Percentiles rank a stretch among this genome's conserved stretches.
phyloP scores from a whole-genome alignment of 2,888 invertebrate genomes.

The Apamea crenata region DNA sequence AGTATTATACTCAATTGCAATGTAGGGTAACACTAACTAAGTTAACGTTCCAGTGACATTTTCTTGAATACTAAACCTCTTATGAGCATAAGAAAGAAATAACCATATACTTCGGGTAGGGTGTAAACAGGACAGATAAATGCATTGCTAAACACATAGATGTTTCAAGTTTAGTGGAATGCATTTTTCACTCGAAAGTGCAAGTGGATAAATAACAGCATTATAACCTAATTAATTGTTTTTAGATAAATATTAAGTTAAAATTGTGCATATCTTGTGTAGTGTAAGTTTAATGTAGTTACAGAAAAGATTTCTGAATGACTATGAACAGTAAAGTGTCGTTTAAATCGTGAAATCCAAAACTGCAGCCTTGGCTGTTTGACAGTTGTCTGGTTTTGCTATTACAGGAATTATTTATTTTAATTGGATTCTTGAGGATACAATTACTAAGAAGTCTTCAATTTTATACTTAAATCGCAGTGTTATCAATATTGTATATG shows the following conservation, averaged over 20 bases:
- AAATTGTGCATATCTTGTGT: conserved; percentile 54
- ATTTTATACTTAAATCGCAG: not conserved
- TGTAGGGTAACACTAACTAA: conserved; percentile 31
- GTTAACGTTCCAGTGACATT: not conserved
- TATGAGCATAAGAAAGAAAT: conserved; percentile 11
- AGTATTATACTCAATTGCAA: not conserved
- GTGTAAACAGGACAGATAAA: conserved; percentile 34
- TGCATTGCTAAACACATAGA: conserved; percentile 28
- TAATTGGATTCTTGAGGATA: conserved; percentile 28
- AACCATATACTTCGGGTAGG: not conserved
- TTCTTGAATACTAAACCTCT: accelerated
- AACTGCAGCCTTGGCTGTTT: conserved; percentile 72
- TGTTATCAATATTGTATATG: conserved; percentile 8
- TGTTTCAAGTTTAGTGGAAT: conserved; percentile 33
- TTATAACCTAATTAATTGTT: conserved; percentile 59
- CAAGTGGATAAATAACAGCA: conserved; percentile 67
- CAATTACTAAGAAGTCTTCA: conserved; percentile 9
- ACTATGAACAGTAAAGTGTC: conserved; percentile 37
- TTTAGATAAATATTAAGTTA: conserved; percentile 65
- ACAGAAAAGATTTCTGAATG: not conserved
- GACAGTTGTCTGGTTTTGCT: conserved; percentile 69
- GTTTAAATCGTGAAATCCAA: conserved; percentile 56
- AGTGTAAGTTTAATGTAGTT: conserved; percentile 14
- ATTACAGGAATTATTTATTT: conserved; percentile 53
- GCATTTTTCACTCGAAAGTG: conserved; percentile 65